Base-by-base conservation (phyloP, 2,888 invertebrate genomes). In the Macrophya alboannulata region DNA sequence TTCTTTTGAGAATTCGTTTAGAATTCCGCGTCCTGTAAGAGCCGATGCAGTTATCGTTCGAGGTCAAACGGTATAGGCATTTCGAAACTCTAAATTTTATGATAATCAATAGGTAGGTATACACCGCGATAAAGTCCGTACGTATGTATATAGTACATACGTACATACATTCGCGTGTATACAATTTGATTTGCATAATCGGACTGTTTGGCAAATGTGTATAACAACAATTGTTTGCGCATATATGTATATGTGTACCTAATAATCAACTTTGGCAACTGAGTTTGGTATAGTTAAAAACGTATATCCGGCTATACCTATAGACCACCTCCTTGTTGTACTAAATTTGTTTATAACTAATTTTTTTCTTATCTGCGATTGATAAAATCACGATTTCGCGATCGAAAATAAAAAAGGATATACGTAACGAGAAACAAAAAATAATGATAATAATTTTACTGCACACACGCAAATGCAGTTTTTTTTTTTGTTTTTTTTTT, bases 121-220 rank as follows among this genome's bases (percentile, higher is more conserved):
- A 17, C 31, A 48, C 65, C 10, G 31, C 62, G 81, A 62, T 40
- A 62, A 82, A 82, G 65, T 65, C 43, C 43, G 21, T 17, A 17
- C 15, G 51, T 62, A 48, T 12, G 48, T 4, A 10, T 10, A 1
- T 12, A n/a, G n/a, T 48, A 48, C 48, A 48, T 68, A 68, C 37
- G 12, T 31, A 40, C 45, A 68, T 37, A 68, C 25, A 17, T 37
- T 37, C 37, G 12, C 17, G 15, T 25, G 21, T 68, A 43, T 68
- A 71, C 83, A 83, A 83, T 83, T 51, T 68, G 48, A 83, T 83
- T 83, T 68, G 83, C 83, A 83, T 83, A 83, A 83, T 83, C 68
- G 48, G n/a, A 17, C 31, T 68, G 71, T 65, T 68, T 83, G 83
- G 48, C 83, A 83, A 68, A 68, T 43, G 31, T 68, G 37, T 68